Evolutionary conservation across 1,140 invertebrate species (phyloP), one percentile per base, ranked within the genome.

Genomic region (Varroa destructor): DNA sequence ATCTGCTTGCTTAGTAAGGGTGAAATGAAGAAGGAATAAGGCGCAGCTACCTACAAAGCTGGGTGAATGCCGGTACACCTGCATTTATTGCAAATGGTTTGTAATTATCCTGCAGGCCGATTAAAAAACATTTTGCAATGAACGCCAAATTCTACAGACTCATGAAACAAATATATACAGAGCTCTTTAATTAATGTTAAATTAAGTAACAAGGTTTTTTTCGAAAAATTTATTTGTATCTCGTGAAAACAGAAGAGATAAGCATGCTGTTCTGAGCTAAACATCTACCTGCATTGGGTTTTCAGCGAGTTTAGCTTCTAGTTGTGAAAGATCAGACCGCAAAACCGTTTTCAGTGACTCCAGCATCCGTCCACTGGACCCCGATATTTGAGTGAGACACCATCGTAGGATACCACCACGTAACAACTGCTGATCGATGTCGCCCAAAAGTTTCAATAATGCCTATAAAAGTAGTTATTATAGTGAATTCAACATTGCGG

Each of bases 1-100:
- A 76, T 94, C 90, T 73, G 83, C 83, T 57, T 81, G 83, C 40
- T 87, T 86, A 81, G 89, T 91, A n/a, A 91, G 81, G 76, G 87
- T 84, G 74, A 85, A 84, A 72, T 86, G 84, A 36, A 92, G 80
- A 2, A 88, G 85, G 79, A 86, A 85, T 1, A 90, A 80, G 40
- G 85, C 81, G 81, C 87, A 89, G 1, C 87, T 78, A 78, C 86
- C 86, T 36, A 90, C 84, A 81, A 87, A 87, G 75, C 84, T 84
- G 73, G 75, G 83, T 80, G 61, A 67, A 40, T 37, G 61, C 14
- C 14, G 61, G 61, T 36, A 40, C 40, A 67, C 46, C 61, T 67
- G 37, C 61, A 67, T 14, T 43, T 36, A 67, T 67, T 67, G 40
- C 1, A 14, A 25, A 37, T 51, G 8, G 46, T 51, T 51, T 8